Evolutionary conservation across 2,113 vertebrate species (phyloP), one percentile per base, ranked within the genome.

Genomic region (Leptosomus discolor): DNA sequence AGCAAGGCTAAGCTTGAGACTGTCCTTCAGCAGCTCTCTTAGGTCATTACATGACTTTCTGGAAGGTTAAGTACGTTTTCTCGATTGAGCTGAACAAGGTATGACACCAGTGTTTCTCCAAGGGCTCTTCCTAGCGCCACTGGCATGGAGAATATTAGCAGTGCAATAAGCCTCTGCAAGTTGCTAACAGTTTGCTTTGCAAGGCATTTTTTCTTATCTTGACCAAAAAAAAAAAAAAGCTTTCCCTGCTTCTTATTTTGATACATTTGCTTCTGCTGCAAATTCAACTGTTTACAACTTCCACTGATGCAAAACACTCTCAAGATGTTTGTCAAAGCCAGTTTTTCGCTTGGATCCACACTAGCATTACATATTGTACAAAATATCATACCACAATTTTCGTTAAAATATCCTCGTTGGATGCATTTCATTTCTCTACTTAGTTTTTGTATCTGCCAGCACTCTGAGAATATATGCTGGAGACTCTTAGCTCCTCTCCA

Each of bases 301-400:
- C 51, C 23, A 48, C 29, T 60, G 83, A 84, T 67, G 91, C 89
- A 89, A 92, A 96, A 77, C 54, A 45, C 63, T 94, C 81, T 78
- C n/a, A 76, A 94, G 94, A 90, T 92, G 91, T 94, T 96, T 96
- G 82, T 94, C 95, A 95, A 86, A 94, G 75, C 91, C 93, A 95
- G 92, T 88, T 97, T 95, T 83, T 88, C 79, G 58, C 79, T 86
- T 63, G 50, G 56, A 77, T 58, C 89, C 56, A 30, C 32, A 22
- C 2, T 2, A 91, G 43, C 58, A 7, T 88, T 94, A 13, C 82
- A 39, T 64, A 76, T 45, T 76, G 79, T 77, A 64, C 45, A 67
- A 91, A 94, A 86, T 54, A 73, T 5, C 78, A 34, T 43, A n/a
- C 30, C n/a, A 27, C 46, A 30, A 2, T 50, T 91, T 93, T 39